phyloP scores from a whole-genome alignment of 2,888 invertebrate genomes.

The Hyppa rectilinea region DNA sequence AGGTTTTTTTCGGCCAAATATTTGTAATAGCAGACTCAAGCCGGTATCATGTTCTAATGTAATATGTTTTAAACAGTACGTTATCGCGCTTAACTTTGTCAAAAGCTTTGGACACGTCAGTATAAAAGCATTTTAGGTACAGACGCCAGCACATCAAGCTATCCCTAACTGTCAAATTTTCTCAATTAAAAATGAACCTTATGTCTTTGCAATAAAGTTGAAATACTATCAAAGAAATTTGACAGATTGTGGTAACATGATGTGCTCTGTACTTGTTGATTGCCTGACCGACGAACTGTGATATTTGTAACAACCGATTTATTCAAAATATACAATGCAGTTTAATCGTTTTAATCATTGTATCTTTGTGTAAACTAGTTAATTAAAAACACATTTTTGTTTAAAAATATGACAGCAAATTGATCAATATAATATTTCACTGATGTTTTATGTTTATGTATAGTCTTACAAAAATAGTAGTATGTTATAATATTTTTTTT shows the following conservation, averaged over 20 bases:
- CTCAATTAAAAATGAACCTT: too few species aligned
- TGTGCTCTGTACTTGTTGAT: background rate
- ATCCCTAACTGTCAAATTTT: too few species aligned
- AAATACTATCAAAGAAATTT: too few species aligned
- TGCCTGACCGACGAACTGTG: background rate
- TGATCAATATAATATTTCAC: background rate
- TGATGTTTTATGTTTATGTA: constrained; percentile 3
- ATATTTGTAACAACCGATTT: background rate
- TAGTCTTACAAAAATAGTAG: background rate
- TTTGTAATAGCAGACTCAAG: background rate
- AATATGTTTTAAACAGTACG: background rate
- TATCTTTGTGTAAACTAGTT: background rate
- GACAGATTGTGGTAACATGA: too few species aligned
- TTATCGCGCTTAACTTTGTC: background rate
- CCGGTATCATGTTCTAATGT: background rate
- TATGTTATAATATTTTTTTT: constrained; percentile 11
- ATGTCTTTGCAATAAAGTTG: too few species aligned
- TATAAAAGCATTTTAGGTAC: background rate
- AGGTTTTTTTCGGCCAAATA: background rate
- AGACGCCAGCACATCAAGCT: too few species aligned
- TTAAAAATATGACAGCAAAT: background rate
- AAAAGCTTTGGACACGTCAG: constrained; percentile 20
- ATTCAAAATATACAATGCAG: background rate
- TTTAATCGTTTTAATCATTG: background rate
- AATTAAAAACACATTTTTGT: background rate